phyloP scores from a whole-genome alignment of 2,888 invertebrate genomes.

The Papilio protenor region DNA sequence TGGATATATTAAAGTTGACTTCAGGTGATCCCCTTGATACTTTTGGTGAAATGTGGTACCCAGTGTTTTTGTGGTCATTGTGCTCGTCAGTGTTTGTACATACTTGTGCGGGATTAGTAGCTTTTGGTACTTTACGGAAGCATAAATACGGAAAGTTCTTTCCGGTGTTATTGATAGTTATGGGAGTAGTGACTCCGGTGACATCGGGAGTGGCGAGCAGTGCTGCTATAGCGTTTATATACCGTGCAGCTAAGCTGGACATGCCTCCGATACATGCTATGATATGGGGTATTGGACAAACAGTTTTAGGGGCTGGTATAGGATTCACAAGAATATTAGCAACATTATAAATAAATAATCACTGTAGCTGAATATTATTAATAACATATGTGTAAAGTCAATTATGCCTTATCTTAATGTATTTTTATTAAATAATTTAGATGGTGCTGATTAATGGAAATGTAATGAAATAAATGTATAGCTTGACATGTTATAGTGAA shows the following conservation, averaged over 20 bases:
- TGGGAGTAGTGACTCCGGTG: constrained; percentile 95
- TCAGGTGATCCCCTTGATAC: constrained; percentile 87
- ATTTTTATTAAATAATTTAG: constrained; percentile 34
- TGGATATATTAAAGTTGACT: constrained; percentile 87
- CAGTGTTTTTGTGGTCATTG: constrained; percentile 97
- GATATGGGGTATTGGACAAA: constrained; percentile 98
- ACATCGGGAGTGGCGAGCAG: constrained; percentile 95
- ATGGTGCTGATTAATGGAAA: constrained; percentile 39
- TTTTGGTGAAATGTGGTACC: constrained; percentile 98
- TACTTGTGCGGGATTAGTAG: constrained; percentile 94
- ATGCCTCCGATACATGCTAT: constrained; percentile 97
- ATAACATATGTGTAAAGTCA: constrained; percentile 36
- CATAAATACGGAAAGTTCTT: constrained; percentile 98
- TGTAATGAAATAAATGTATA: constrained; percentile 2
- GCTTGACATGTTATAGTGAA: constrained; percentile 33
- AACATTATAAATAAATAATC: constrained; percentile 89
- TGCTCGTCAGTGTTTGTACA: constrained; percentile 97
- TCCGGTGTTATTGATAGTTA: constrained; percentile 92
- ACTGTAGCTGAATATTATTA: background rate
- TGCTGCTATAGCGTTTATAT: constrained; percentile 97
- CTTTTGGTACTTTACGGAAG: constrained; percentile 95
- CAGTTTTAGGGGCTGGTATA: constrained; percentile 93
- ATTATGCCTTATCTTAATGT: constrained; percentile 42
- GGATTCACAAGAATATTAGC: constrained; percentile 97
- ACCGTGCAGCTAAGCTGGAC: constrained; percentile 93